These are phyloP conservation scores for Caenorhabditis remanei DNA, from an alignment of 1,140 invertebrate species.

Conservation along the genomic window DNA sequence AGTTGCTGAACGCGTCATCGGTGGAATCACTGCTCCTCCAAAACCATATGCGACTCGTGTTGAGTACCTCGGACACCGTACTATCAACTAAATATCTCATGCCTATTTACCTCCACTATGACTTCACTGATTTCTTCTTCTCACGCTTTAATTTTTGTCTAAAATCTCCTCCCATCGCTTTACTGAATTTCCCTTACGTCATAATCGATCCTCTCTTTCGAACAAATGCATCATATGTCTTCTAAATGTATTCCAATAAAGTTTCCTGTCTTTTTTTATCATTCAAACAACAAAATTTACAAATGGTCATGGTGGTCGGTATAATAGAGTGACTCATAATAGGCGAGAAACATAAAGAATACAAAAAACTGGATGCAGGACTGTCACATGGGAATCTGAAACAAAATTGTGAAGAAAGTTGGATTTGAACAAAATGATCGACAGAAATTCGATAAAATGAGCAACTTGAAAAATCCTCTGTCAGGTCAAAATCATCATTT, in stretches of 20 bases:
- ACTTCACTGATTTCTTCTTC: not conserved
- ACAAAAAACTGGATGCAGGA: no score
- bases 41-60: constrained; percentile 51
- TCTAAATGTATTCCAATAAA: not conserved
- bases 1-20: constrained; percentile 47
- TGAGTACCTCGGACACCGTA: not conserved
- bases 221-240: not conserved
- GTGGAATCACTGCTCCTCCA: constrained; percentile 64
- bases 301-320: no score
- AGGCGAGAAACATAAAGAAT: no score
- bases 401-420: no score
- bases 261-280: not conserved
- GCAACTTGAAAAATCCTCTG: no score
- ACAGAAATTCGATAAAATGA: no score
- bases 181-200: not conserved
- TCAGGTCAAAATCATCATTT: no score
- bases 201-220: not conserved
- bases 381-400: no score
- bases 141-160: not conserved
- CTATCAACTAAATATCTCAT: not conserved
- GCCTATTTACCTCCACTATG: not conserved
- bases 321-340: no score
- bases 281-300: not conserved
- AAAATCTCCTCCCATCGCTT: not conserved
- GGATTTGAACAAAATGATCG: no score